A percentile compares a stretch with the other conserved stretches of the same genome.
phyloP scores from a whole-genome alignment of 2,797 vertebrate species.

The Mormyrus proboscirostris region DNA sequence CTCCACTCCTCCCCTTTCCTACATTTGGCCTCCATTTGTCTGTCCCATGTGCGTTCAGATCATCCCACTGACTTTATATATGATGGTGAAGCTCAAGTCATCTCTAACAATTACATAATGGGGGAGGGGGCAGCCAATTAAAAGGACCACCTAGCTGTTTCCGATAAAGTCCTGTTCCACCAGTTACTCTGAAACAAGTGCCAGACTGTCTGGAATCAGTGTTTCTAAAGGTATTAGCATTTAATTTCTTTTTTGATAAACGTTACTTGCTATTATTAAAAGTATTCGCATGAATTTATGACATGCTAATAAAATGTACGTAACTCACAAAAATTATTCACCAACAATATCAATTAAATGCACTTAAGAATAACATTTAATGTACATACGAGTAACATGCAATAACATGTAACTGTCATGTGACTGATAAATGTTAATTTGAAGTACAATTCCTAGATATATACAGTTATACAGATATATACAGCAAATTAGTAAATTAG shows the following conservation, averaged over 20 bases:
- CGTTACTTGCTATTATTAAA: not conserved
- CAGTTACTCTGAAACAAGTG: not conserved
- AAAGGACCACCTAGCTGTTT: not conserved
- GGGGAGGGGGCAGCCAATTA: not conserved
- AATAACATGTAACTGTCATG: not conserved
- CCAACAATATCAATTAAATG: not conserved
- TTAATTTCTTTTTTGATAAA: not conserved
- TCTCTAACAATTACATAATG: not conserved
- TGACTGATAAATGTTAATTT: not conserved
- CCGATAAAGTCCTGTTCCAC: not conserved
- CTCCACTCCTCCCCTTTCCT: not conserved
- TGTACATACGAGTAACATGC: not conserved
- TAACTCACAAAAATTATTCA: not conserved
- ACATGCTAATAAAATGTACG: not conserved
- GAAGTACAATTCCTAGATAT: not conserved
- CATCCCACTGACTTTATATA: conserved; percentile 5
- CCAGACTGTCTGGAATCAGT: not conserved
- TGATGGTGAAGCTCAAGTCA: not conserved
- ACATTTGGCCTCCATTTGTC: not conserved
- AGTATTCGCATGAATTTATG: not conserved
- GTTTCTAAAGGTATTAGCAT: not conserved
- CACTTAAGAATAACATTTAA: not conserved
- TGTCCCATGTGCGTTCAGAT: not conserved
- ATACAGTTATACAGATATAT: not conserved
- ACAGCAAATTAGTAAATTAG: not conserved